phyloP scores from a whole-genome alignment of 2,888 invertebrate species.

The Drosophila prostipennis region DNA sequence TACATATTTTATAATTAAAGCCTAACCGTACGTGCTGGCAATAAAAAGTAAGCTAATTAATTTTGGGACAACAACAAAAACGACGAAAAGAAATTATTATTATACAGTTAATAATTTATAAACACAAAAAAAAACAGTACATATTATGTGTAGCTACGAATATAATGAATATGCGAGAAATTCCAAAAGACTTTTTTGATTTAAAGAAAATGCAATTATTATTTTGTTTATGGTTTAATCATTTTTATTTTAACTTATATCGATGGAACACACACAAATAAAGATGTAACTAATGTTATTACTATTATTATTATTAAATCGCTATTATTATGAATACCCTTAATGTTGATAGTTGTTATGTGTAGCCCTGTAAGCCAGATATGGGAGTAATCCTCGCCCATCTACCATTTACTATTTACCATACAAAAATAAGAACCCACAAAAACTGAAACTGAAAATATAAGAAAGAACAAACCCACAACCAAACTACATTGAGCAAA shows the following conservation, averaged over 20 bases:
- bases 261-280: constrained; percentile 34
- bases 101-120: constrained; percentile 38
- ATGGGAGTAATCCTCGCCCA: constrained; percentile 29
- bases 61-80: constrained; percentile 9
- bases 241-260: constrained; percentile 45
- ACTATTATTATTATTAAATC: constrained; percentile 23
- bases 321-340: constrained; percentile 28
- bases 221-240: constrained; percentile 35
- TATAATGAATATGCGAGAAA: constrained; percentile 62
- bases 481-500: constrained; percentile 7
- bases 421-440: constrained; percentile 12
- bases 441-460: constrained; percentile 10
- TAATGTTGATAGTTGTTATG: constrained; percentile 41
- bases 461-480: constrained; percentile 4
- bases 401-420: constrained; percentile 6
- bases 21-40: constrained; percentile 6
- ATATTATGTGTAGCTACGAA: constrained; percentile 51
- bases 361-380: constrained; percentile 40
- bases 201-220: constrained; percentile 39
- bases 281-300: constrained; percentile 42
- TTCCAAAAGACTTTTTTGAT: constrained; percentile 62
- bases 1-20: constrained; percentile 9
- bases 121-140: constrained; percentile 18
- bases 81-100: constrained; percentile 12
- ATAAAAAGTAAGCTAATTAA: constrained; percentile 14